phyloP scores from a whole-genome alignment of 2,888 invertebrate genomes.

The Buathra laborator region DNA sequence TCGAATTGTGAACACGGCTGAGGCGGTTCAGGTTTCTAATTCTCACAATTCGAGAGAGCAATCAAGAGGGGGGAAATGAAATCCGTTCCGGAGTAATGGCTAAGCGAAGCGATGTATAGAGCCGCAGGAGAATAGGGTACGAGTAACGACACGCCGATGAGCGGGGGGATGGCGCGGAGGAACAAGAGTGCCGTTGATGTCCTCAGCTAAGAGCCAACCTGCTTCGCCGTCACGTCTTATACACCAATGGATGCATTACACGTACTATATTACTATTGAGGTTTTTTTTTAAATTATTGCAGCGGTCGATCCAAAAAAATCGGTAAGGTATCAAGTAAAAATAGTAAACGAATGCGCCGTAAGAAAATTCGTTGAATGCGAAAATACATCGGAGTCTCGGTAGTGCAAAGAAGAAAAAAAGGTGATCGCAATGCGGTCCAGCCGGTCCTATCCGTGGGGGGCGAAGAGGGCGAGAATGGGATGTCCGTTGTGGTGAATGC shows the following conservation, averaged over 20 bases:
- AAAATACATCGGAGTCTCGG: not conserved
- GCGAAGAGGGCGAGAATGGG: conserved; percentile 51
- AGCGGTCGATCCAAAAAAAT: too few species aligned
- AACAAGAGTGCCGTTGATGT: conserved; percentile 62
- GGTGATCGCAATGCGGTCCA: conserved; percentile 60
- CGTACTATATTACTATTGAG: not conserved
- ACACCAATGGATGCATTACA: not conserved
- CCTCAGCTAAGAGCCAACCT: conserved; percentile 27
- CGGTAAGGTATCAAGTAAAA: too few species aligned
- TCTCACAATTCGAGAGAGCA: conserved; percentile 51
- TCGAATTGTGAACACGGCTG: conserved; percentile 45
- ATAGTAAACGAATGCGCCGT: too few species aligned
- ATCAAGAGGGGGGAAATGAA: conserved; percentile 56
- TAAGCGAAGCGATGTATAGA: conserved; percentile 43
- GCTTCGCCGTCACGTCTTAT: conserved; percentile 11
- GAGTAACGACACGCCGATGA: conserved; percentile 37
- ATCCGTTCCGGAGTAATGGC: conserved; percentile 68
- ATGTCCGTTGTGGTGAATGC: conserved; percentile 46
- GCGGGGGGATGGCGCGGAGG: conserved; percentile 48
- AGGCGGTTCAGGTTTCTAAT: conserved; percentile 60
- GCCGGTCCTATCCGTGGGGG: conserved; percentile 59
- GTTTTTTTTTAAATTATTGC: not conserved
- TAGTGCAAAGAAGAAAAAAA: conserved; percentile 8
- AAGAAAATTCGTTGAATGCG: too few species aligned
- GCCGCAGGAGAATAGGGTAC: conserved; percentile 55